A percentile compares a stretch with the other conserved stretches of the same genome.
Evolutionary conservation across 2,888 invertebrate species (phyloP).

Genomic region (Euclidia mi): DNA sequence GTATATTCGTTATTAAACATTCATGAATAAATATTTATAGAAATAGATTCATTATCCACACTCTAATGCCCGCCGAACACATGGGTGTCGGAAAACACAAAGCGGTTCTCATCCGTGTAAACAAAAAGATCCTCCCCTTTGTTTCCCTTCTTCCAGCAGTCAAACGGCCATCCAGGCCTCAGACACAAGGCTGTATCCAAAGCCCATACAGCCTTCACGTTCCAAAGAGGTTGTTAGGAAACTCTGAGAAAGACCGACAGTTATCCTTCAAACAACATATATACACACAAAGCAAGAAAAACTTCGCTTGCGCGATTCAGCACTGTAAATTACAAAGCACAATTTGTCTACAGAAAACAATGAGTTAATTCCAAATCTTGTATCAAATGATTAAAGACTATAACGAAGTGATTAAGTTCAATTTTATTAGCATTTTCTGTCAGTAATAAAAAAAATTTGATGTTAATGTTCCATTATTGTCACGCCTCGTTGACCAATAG

Average conservation of each 20-base stretch:
- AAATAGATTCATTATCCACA: too few relatives aligned
- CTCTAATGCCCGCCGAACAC: too few relatives aligned
- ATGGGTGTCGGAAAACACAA: too few relatives aligned
- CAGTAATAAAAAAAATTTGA: background rate
- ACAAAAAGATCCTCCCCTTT: conserved; percentile 7
- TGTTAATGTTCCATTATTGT: background rate
- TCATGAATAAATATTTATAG: too few relatives aligned
- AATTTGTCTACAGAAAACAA: background rate
- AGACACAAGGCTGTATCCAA: conserved; percentile 3
- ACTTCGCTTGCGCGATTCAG: conserved; percentile 10
- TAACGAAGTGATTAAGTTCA: too few relatives aligned
- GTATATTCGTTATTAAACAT: too few relatives aligned
- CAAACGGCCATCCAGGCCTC: conserved; percentile 3
- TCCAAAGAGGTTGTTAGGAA: conserved; percentile 6
- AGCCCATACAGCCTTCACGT: conserved; percentile 4
- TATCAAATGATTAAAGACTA: too few relatives aligned
- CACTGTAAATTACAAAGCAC: background rate
- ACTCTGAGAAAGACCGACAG: conserved; percentile 5
- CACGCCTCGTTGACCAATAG: conserved; percentile 4
- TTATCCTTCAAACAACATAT: too few relatives aligned
- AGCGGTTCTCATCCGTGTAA: too few relatives aligned
- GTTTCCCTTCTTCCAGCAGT: background rate
- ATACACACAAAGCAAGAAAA: background rate
- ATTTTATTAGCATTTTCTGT: background rate
- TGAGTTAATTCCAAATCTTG: too few relatives aligned